A percentile compares a stretch with the other conserved stretches of the same genome.
phyloP scores from a whole-genome alignment of 2,888 invertebrate genomes.

The Troilus luridus region DNA sequence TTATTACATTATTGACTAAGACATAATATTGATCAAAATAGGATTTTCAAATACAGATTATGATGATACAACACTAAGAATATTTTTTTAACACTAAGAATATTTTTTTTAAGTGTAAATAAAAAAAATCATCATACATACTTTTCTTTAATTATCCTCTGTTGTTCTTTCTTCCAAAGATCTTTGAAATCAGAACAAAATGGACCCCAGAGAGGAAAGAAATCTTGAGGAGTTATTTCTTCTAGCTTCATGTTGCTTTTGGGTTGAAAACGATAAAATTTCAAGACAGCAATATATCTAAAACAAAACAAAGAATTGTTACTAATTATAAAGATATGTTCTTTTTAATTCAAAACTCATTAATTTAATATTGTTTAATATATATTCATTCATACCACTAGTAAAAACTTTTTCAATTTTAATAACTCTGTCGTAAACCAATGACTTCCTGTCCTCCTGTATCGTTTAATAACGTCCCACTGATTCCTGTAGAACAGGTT shows the following conservation, averaged over 20 bases:
- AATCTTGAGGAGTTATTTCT: slow-evolving; percentile 87
- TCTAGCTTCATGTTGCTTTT: slow-evolving; percentile 78
- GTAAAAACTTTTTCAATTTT: no score
- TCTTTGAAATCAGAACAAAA: slow-evolving; percentile 96
- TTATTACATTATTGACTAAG: no score
- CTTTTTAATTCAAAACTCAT: neutral
- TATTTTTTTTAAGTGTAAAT: neutral
- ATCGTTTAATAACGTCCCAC: no score
- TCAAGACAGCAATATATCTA: slow-evolving; percentile 82
- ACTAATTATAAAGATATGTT: neutral
- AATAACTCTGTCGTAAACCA: no score
- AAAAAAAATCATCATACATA: slow-evolving; percentile 69
- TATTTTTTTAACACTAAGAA: slow-evolving; percentile 54
- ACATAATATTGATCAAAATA: no score
- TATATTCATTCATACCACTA: no score
- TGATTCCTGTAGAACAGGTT: no score
- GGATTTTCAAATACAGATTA: no score
- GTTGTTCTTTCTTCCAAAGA: slow-evolving; percentile 94
- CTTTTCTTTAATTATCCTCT: slow-evolving; percentile 86
- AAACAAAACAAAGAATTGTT: slow-evolving; percentile 58
- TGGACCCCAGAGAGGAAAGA: slow-evolving; percentile 89
- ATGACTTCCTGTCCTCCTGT: no score
- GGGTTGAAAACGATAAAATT: slow-evolving; percentile 89
- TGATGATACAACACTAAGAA: slow-evolving; percentile 50
- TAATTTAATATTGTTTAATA: no score